Evolutionary conservation across 2,797 vertebrate genomes (phyloP), one percentile per base, ranked within the genome.

Genomic region (Rhinichthys osculus): DNA sequence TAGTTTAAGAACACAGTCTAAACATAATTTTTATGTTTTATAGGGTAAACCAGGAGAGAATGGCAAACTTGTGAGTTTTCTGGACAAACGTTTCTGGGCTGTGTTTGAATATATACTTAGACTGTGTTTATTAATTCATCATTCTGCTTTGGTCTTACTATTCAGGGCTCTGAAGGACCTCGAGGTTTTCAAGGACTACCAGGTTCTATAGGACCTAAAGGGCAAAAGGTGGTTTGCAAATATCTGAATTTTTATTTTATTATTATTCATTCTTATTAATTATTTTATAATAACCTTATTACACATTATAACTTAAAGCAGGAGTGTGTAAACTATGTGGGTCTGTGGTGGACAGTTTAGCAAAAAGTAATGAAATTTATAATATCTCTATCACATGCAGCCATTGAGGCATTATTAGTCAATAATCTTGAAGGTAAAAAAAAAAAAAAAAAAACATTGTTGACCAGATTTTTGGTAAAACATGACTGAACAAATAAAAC

Each of bases 41-140:
- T 78, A 98, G 97, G 98, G 97, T 0, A 96, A 96, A 88, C 97
- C 97, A 0, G 97, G 98, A 1, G 96, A 97, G 90, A 96, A 98
- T 0, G 97, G 97, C 9, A 97, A 95, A 91, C 77, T 93, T 0
- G 97, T 99, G 92, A 95, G 98, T 72, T 42, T 82, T 82, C 33
- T 35, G 2, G 4, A 59, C 38, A 64, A 19, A 30, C 4, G 0
- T 23, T 67, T 67, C 13, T 16, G 2, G 3, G 14, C n/a, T 30
- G 11, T 33, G 19, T 62, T 72, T 82, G 5, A 71, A 52, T 30
- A 40, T 17, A 30, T n/a, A 40, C 50, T 42, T 13, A 30, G n/a
- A 72, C 40, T 27, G 21, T 33, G 30, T 66, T 50, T 35, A n/a
- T 64, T 78, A 50, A 11, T 21, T 17, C 16, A 11, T 21, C 16